Percentiles rank a stretch among this genome's conserved stretches.
phyloP scores from a whole-genome alignment of 2,888 invertebrate species.

The Cantharis lateralis region DNA sequence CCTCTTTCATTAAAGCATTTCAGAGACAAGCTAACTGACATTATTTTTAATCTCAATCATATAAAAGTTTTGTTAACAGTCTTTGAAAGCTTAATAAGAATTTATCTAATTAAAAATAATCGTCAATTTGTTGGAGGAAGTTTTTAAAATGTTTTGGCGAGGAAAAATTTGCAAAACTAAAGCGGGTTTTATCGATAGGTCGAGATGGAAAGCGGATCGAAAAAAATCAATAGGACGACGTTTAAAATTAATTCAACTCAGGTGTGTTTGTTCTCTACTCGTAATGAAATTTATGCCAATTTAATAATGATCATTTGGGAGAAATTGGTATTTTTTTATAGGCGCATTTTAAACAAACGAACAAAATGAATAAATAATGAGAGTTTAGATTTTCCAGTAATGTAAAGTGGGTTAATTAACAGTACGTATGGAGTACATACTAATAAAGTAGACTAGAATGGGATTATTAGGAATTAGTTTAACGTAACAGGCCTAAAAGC shows the following conservation, averaged over 20 bases:
- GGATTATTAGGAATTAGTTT: conserved; percentile 19
- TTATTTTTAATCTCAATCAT: conserved; percentile 23
- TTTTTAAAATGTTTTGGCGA: neutral
- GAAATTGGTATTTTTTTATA: neutral
- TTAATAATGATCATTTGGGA: conserved; percentile 3
- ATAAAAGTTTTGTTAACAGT: conserved; percentile 21
- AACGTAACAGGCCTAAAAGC: conserved; percentile 6
- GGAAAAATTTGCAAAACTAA: neutral
- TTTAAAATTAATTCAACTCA: conserved; percentile 4
- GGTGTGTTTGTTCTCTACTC: conserved; percentile 6
- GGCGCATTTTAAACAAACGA: neutral
- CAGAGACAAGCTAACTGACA: conserved; percentile 17
- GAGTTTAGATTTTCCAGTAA: neutral
- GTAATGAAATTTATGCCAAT: conserved; percentile 5
- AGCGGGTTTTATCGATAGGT: neutral
- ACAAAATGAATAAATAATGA: neutral
- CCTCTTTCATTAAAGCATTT: conserved; percentile 24
- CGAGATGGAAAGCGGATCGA: neutral
- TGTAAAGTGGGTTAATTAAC: neutral
- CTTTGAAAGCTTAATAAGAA: conserved; percentile 21
- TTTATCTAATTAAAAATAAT: conserved; percentile 6
- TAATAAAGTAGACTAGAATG: conserved; percentile 17
- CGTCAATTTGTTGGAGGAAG: neutral
- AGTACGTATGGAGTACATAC: conserved; percentile 7
- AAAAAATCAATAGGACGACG: neutral